A percentile compares a stretch with the other conserved stretches of the same genome.
phyloP scores from a whole-genome alignment of 1,140 invertebrate species.

The Monochamus saltuarius region DNA sequence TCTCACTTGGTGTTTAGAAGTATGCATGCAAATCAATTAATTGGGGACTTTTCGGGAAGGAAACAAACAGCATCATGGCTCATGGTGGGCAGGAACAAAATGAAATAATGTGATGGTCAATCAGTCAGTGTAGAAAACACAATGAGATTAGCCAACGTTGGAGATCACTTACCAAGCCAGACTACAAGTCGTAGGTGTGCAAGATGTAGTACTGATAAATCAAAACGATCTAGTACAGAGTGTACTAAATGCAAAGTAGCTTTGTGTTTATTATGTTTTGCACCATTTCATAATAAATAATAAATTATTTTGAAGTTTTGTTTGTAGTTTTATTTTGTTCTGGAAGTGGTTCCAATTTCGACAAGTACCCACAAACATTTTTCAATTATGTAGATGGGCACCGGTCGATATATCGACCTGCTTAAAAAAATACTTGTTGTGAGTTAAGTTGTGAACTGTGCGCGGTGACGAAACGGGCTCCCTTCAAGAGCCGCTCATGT shows the following conservation, averaged over 20 bases:
- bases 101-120: slow-evolving; percentile 5
- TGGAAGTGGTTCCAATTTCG: not conserved
- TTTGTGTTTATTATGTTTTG: slow-evolving; percentile 3
- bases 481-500: too few relatives aligned
- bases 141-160: slow-evolving; percentile 3
- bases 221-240: slow-evolving; percentile 1
- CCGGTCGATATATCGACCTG: slow-evolving; percentile 3
- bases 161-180: not conserved
- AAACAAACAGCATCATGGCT: too few relatives aligned
- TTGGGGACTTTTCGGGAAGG: too few relatives aligned
- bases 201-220: slow-evolving; percentile 14
- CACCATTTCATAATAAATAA: slow-evolving; percentile 4
- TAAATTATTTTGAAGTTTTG: too few relatives aligned
- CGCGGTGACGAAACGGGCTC: too few relatives aligned
- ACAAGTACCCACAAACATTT: not conserved
- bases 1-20: slow-evolving; percentile 2
- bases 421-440: too few relatives aligned
- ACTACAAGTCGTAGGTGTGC: slow-evolving; percentile 8
- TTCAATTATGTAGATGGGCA: not conserved
- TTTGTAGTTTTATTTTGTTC: not conserved
- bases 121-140: not conserved
- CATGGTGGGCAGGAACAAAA: slow-evolving; percentile 8
- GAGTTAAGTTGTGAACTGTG: too few relatives aligned
- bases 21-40: not conserved
- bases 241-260: slow-evolving; percentile 5